Base-by-base conservation (phyloP, 1,140 invertebrate genomes). In the Tetramorium alpestre region DNA sequence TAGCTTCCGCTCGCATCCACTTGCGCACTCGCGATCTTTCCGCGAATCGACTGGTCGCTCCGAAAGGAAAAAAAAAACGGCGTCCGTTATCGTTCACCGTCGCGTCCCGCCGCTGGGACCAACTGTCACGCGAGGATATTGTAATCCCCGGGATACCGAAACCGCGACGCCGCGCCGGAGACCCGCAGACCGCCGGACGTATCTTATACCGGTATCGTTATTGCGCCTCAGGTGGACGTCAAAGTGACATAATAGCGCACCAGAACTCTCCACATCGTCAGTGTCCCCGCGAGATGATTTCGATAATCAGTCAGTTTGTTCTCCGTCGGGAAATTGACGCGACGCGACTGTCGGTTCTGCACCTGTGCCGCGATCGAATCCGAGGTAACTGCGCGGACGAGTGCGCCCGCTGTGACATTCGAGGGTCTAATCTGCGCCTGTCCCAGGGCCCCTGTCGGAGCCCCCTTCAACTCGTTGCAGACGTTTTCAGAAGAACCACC, bases 1-100 rank as follows among this genome's bases (percentile, higher is more conserved):
- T 86, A 41, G 88, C 75, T 91, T 88, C 84, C 85, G 72, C 84
- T 93, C 88, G 91, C 93, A 92, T 93, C 92, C 93, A 94, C 93
- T 93, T 89, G 87, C 90, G 77, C 90, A 89, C 90, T 93, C 89
- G 86, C 78, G 87, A 58, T 89, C 60, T 58, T 65, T 18, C 72
- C 78, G 65, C 62, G 56, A 58, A 85, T 80, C 25, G 65, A 25
- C 38, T 41, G n/a, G 51, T 65, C 47, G 22, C 56, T 51, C 72
- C 51, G 28, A 38, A 67, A 6, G 70, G 0, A 16, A 49, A 18
- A n/a, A n/a, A 54, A 73, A 2, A 76, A 54, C 67, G 67, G 60
- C 38, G 72, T 54, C 58, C 87, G 65, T 44, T 28, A 51, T 58
- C 22, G 41, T 58, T 56, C 51, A 47, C 25, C 22, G 80, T 82